Evolutionary conservation across 1,140 invertebrate genomes (phyloP), one percentile per base, ranked within the genome.

Genomic region (Drosophila ficusphila): DNA sequence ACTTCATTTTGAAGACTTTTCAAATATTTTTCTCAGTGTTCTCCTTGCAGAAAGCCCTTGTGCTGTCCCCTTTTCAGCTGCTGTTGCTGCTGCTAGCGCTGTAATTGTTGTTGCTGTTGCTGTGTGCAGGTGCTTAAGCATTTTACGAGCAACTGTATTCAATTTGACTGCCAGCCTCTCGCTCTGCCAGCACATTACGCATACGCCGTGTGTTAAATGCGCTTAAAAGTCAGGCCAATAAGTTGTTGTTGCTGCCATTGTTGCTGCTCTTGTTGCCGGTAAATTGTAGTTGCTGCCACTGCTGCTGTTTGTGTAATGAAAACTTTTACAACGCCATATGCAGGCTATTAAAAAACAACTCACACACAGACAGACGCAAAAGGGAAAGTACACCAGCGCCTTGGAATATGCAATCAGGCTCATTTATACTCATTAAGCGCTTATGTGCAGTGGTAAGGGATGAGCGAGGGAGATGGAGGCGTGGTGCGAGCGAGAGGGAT

Each of bases 311-410:
- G 81, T 86, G 82, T 88, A 86, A 86, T 86, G 76, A 88, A 86
- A 86, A 86, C 81, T 86, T 86, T 86, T 88, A 86, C 76, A 86
- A 86, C 82, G 82, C 81, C 81, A 86, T 86, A 86, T 86, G 81
- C 81, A 86, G 76, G 81, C 81, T 86, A 86, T 86, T 86, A 86
- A 86, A 79, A 86, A 85, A 79, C 58, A 81, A 47, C 60, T 48
- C 72, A 47, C 71, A 76, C 60, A 58, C 68, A 69, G n/a, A n/a
- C 48, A 51, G 38, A 41, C 25, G 2, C 39, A 21, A 12, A 29
- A 25, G 38, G 12, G 52, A 18, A 27, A 38, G 33, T 34, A 48
- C 60, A 61, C 51, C 41, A 70, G 47, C 58, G 64, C 73, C 73
- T 70, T 77, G 81, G 77, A 76, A 86, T 88, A 88, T 86, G 77